A percentile compares a stretch with the other conserved stretches of the same genome.
Conservation (phyloP, 2,888 invertebrate genomes). For the Plagodis pulveraria region DNA sequence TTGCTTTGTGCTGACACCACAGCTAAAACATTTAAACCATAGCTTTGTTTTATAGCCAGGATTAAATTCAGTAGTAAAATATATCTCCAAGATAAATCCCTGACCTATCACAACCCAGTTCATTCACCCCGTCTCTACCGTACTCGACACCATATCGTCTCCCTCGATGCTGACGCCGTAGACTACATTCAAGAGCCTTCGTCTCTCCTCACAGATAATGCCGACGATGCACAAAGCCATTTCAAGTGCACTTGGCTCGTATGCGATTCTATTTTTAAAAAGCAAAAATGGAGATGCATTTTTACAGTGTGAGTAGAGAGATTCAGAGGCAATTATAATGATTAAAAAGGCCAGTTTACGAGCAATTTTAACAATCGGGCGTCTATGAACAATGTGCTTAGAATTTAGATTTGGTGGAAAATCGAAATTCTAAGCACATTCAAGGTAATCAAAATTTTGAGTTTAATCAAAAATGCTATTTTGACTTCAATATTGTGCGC, state of each 20-base stretch:
- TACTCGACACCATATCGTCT: constrained; percentile 45
- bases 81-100: constrained; percentile 7
- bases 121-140: constrained; percentile 39
- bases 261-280: constrained; percentile 69
- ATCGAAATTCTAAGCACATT: too few relatives aligned
- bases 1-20: too few relatives aligned
- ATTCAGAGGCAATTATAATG: constrained; percentile 6
- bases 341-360: not conserved
- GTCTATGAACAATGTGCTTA: not conserved
- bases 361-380: not conserved
- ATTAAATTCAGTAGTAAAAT: too few relatives aligned
- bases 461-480: too few relatives aligned
- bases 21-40: too few relatives aligned
- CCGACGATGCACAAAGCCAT: constrained; percentile 59
- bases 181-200: constrained; percentile 57
- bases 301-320: constrained; percentile 33
- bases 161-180: constrained; percentile 42
- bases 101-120: constrained; percentile 48
- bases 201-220: constrained; percentile 54
- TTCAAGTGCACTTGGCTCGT: constrained; percentile 56
- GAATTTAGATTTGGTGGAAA: too few relatives aligned
- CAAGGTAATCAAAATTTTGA: too few relatives aligned
- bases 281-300: constrained; percentile 56
- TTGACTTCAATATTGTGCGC: too few relatives aligned
- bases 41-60: too few relatives aligned